Evolutionary conservation across 2,888 invertebrate genomes (phyloP), one percentile per base, ranked within the genome.

Genomic region (Bibio marci): DNA sequence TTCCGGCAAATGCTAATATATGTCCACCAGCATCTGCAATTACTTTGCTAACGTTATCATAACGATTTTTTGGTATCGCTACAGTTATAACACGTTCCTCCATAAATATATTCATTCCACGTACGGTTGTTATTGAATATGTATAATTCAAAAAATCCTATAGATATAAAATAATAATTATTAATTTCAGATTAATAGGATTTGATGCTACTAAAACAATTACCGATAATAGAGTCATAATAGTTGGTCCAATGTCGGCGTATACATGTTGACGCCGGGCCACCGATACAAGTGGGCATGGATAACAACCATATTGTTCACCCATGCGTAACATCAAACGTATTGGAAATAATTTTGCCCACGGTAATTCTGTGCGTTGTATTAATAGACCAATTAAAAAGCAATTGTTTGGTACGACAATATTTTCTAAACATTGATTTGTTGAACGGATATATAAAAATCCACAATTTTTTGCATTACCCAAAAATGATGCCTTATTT

Each of bases 221-320:
- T 55, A 70, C 70, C 10, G 82, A 85, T 46, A 87, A 61, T 39
- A 88, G 69, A 63, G 83, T 86, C 59, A 88, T 83, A 43, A 88
- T 82, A 10, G 87, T 87, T 55, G 86, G 85, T 1, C 86, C 85
- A 42, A 87, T 80, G 63, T 87, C 86, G 25, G 73, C 79, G 56
- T 79, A 88, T 5, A 86, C 78, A 1, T 86, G 76, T 47, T 80
- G 78, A 12, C 87, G 65, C 52, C 76, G 70, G 18, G 83, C 66
- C 14, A 80, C 73, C 14, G 83, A 82, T 37, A 87, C 74, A 44
- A 87, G 64, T 2, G 86, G 82, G 52, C 81, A 80, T 1, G 87
- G 87, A 59, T 88, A 88, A 54, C 83, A 86, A 44, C 83, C 71
- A 60, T 78, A 85, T 55, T 86, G 82, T 3, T 85, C 83, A 3